phyloP scores from a whole-genome alignment of 2,797 vertebrate species.

The Crypturellus tataupa region DNA sequence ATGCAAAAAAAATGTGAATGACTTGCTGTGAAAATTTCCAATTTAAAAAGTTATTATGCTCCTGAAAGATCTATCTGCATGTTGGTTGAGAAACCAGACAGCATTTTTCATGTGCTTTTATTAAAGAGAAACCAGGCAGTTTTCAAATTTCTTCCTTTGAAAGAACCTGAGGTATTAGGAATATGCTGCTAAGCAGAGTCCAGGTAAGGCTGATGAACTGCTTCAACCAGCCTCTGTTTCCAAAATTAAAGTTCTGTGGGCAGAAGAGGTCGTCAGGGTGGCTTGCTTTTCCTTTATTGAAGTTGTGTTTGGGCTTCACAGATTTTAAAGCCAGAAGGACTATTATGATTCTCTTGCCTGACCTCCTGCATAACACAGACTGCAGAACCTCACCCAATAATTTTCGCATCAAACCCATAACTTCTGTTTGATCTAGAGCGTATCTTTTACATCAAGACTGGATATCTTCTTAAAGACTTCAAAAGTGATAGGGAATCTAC shows the following conservation, averaged over 20 bases:
- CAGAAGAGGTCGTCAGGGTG: conserved; percentile 73
- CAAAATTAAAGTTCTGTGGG: conserved; percentile 77
- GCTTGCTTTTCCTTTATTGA: conserved; percentile 74
- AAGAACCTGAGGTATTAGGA: conserved; percentile 49
- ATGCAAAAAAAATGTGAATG: background rate
- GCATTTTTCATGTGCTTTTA: conserved; percentile 46
- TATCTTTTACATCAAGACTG: conserved; percentile 77
- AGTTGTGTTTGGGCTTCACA: conserved; percentile 73
- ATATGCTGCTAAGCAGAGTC: conserved; percentile 67
- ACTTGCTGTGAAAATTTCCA: background rate
- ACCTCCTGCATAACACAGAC: conserved; percentile 75
- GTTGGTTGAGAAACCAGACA: conserved; percentile 40
- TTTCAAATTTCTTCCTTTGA: conserved; percentile 73
- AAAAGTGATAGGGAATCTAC: conserved; percentile 76
- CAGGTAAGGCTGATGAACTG: conserved; percentile 75
- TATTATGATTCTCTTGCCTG: conserved; percentile 70
- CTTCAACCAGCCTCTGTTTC: conserved; percentile 74
- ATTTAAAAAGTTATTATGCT: background rate
- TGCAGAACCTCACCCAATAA: conserved; percentile 76
- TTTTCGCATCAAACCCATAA: conserved; percentile 76
- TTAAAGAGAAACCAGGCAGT: conserved; percentile 59
- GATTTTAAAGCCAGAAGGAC: conserved; percentile 77
- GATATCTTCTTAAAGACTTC: conserved; percentile 76
- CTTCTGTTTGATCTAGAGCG: conserved; percentile 72
- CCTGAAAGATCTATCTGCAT: conserved; percentile 17